Evolutionary conservation across 2,888 invertebrate genomes (phyloP).

Genomic region (Lacanobia oleracea): DNA sequence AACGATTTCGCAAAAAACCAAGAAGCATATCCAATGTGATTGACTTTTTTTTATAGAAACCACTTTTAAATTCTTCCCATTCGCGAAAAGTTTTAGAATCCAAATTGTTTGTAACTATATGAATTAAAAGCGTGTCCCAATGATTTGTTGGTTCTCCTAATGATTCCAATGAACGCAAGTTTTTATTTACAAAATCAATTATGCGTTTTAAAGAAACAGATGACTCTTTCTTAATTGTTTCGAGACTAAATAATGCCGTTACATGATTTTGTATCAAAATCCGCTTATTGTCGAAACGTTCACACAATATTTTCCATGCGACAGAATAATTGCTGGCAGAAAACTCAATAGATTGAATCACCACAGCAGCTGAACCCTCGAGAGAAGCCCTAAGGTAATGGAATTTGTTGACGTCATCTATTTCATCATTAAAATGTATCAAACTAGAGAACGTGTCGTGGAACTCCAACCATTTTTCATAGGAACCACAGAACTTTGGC

Average conservation of each 20-base stretch:
- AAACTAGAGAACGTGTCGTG: constrained; percentile 10
- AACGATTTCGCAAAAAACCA: constrained; percentile 2
- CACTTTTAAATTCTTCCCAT: too few relatives aligned
- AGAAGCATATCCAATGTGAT: background rate
- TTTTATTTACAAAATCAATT: constrained; percentile 61
- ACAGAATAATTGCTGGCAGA: background rate
- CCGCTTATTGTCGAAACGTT: background rate
- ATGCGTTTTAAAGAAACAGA: constrained; percentile 40
- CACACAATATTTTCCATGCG: background rate
- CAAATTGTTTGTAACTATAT: constrained; percentile 60
- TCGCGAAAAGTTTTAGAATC: constrained; percentile 1
- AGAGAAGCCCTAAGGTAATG: too few relatives aligned
- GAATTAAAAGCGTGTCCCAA: constrained; percentile 64
- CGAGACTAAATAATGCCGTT: background rate
- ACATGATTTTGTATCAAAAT: background rate
- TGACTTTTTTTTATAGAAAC: background rate
- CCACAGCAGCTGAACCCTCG: too few relatives aligned
- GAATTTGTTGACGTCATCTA: too few relatives aligned
- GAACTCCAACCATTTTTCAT: constrained; percentile 20
- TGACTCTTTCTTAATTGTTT: background rate
- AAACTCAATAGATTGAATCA: too few relatives aligned
- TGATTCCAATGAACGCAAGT: constrained; percentile 55
- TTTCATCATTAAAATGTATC: constrained; percentile 12
- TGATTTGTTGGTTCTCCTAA: constrained; percentile 30
- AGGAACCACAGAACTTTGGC: background rate